Evolutionary conservation across 2,888 invertebrate genomes (phyloP), one percentile per base, ranked within the genome.

Genomic region (Corythucha ciliata): DNA sequence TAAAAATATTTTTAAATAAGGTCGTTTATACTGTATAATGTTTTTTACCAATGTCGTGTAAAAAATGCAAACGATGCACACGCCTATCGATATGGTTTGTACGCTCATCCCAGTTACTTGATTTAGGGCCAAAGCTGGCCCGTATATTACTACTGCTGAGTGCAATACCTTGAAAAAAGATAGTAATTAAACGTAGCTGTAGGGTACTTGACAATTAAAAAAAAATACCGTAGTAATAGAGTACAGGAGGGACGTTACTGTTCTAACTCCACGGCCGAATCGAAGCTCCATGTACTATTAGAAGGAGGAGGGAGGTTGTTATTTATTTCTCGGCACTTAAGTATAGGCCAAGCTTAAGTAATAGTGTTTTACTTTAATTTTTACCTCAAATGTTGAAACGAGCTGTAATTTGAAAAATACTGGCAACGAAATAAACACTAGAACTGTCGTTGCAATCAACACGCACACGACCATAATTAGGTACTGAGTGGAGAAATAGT

Each of bases 141-240:
- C 88, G 66, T 89, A 90, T 55, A 90, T 79, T 1, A 89, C 89
- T 52, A 90, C 80, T 2, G 89, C 84, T 65, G 83, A 81, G 66
- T 82, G 82, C 10, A 82, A 72, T 63, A 82, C 64, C 69, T 6
- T 63, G 65, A 34, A 50, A 8, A 40, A 37, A 12, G 1, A 24
- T 6, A 7, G 12, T 18, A 14, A 14, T 26, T 24, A 20, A 10
- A 26, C 29, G 16, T n/a, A n/a, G n/a, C n/a, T n/a, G n/a, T n/a
- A n/a, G n/a, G n/a, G n/a, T n/a, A n/a, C n/a, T n/a, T n/a, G n/a
- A n/a, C n/a, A n/a, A n/a, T n/a, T n/a, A n/a, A n/a, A n/a, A n/a
- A n/a, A 33, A 16, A 18, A 18, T 4, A 24, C 25, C 16, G 16
- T 10, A 44, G 33, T 12, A 16, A 22, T 29, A 45, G 4, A 16